A percentile compares a stretch with the other conserved stretches of the same genome.
phyloP scores from a whole-genome alignment of 2,888 invertebrate genomes.

The Megaustenia siamemsis region DNA sequence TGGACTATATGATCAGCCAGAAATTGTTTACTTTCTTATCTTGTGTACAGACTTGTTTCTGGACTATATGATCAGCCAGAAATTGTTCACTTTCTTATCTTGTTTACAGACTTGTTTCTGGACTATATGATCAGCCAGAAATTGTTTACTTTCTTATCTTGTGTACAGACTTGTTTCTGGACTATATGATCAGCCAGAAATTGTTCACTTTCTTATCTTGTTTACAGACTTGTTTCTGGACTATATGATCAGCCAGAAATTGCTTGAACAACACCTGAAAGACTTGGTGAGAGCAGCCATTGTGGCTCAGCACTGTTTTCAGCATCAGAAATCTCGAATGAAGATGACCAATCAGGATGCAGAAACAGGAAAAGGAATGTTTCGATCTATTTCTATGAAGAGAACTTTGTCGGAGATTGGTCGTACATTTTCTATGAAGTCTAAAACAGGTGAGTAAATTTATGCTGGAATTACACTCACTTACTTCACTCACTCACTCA shows the following conservation, averaged over 20 bases:
- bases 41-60: constrained; percentile 78
- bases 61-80: constrained; percentile 92
- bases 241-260: constrained; percentile 90
- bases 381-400: constrained; percentile 60
- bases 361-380: constrained; percentile 50
- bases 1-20: constrained; percentile 92
- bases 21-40: constrained; percentile 85
- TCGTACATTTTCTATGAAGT: constrained; percentile 55
- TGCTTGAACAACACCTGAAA: constrained; percentile 86
- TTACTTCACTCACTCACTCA: neutral
- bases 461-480: neutral
- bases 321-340: constrained; percentile 86
- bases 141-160: constrained; percentile 82
- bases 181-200: constrained; percentile 91
- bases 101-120: constrained; percentile 79
- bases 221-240: constrained; percentile 83
- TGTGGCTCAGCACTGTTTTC: constrained; percentile 93
- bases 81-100: constrained; percentile 83
- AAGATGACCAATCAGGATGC: constrained; percentile 60
- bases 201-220: constrained; percentile 82
- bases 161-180: constrained; percentile 81
- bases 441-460: constrained; percentile 9
- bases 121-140: constrained; percentile 93
- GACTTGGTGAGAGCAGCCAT: constrained; percentile 91
- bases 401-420: constrained; percentile 63